Conservation (phyloP, 2,888 invertebrate genomes). For the Cordilura impudica region DNA sequence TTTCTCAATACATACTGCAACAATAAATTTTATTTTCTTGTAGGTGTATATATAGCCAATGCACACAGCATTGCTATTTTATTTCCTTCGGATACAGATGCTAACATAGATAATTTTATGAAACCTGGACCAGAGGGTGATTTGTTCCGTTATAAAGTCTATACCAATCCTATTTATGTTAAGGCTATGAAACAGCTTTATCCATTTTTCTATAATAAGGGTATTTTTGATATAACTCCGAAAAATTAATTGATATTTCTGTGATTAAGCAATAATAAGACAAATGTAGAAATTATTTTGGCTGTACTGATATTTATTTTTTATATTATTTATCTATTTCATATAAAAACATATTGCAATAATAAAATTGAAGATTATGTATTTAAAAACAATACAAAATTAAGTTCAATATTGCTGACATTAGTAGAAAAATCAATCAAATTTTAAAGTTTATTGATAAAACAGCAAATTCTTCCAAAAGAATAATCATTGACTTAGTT, state of each 20-base stretch:
- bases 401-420: too few relatives aligned
- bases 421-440: too few relatives aligned
- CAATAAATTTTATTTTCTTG: not conserved
- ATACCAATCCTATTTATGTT: constrained; percentile 67
- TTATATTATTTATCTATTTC: too few relatives aligned
- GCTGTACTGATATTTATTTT: too few relatives aligned
- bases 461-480: too few relatives aligned
- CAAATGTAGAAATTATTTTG: too few relatives aligned
- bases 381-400: too few relatives aligned
- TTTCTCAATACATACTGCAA: not conserved
- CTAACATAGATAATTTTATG: constrained; percentile 68
- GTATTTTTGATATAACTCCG: constrained; percentile 56
- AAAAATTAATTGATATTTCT: not conserved
- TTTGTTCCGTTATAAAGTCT: constrained; percentile 63
- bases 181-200: constrained; percentile 69
- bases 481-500: too few relatives aligned
- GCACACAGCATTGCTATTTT: constrained; percentile 65
- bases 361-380: too few relatives aligned
- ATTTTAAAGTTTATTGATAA: too few relatives aligned
- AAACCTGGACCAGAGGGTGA: constrained; percentile 67
- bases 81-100: constrained; percentile 69
- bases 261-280: too few relatives aligned
- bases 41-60: constrained; percentile 67
- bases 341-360: too few relatives aligned
- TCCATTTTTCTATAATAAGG: constrained; percentile 73